These are phyloP conservation scores for Thryonomys swinderianus DNA, from an alignment of 2,113 vertebrate species.

Conservation along the genomic window DNA sequence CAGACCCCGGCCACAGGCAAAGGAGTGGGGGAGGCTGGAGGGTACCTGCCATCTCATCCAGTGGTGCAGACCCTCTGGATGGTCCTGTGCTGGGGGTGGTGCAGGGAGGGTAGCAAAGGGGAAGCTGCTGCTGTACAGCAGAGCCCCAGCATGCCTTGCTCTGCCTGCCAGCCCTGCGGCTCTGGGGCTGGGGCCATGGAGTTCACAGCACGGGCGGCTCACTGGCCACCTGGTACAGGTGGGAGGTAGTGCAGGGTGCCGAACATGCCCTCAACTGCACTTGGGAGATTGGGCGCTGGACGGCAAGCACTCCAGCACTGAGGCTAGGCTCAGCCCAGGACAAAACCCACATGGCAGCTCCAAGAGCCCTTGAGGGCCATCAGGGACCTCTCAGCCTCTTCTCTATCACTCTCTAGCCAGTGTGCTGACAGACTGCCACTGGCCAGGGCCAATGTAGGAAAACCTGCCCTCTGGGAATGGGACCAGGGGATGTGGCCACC, in stretches of 20 bases:
- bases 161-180: fast-evolving
- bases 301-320: not conserved
- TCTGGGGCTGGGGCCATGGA: not conserved
- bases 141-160: not conserved
- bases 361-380: not conserved
- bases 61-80: not conserved
- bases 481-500: not conserved
- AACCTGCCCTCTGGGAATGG: fast-evolving
- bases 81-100: not conserved
- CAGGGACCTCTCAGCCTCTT: not conserved
- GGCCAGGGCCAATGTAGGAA: not conserved
- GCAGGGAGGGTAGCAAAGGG: fast-evolving
- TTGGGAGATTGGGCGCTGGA: fast-evolving
- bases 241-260: fast-evolving
- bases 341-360: not conserved
- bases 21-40: not conserved
- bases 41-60: too few relatives aligned
- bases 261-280: fast-evolving
- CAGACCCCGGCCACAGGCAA: too few relatives aligned
- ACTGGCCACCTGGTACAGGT: fast-evolving
- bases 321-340: fast-evolving
- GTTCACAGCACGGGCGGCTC: not conserved
- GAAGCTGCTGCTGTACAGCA: not conserved
- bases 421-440: too few relatives aligned
- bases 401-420: not conserved